Evolutionary conservation across 2,797 vertebrate genomes (phyloP), one percentile per base, ranked within the genome.

Genomic region (Mormyrops boulengeri): DNA sequence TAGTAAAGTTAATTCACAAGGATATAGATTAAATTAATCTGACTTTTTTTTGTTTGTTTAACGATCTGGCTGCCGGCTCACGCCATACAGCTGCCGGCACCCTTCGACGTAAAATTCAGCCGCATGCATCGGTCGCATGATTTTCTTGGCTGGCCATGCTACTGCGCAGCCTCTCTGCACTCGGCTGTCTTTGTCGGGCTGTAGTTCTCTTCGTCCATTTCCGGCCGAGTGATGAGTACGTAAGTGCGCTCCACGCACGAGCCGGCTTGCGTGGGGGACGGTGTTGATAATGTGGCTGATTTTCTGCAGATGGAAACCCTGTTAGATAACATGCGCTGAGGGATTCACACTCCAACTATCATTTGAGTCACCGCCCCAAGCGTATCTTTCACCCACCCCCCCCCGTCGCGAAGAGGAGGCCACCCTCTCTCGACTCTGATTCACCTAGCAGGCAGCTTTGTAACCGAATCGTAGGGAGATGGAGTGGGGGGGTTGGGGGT

Each of bases 11-110:
- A 87, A 87, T 55, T 87, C 85, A 57, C 30, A 87, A 57, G 30
- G 9, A 85, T 85, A 85, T 85, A 12, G 47, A 85, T 47, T 85
- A 85, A 85, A 85, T 85, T 85, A 85, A 85, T 50, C n/a, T 19
- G 85, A 55, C 53, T 30, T 47, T 26, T 38, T 86, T 87, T 57
- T 41, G 82, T 57, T 60, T 50, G 22, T 85, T 47, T 85, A 49
- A 85, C 19, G 47, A n/a, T 80, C 73, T 80, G 38, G 34, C 82
- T 12, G n/a, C 41, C 3, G 9, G 11, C 82, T 4, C 22, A 0
- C 3, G 22, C 9, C 1, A 30, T 12, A 11, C n/a, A n/a, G 82
- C 82, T 26, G 44, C 41, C 19, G 12, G 73, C 2, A 5, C n/a
- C 19, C 17, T 47, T 82, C 12, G 41, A 41, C 8, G 77, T 47